These are phyloP conservation scores for Ostrea denselamellosa DNA, from an alignment of 1,140 invertebrate genomes.

Conservation along the genomic window DNA sequence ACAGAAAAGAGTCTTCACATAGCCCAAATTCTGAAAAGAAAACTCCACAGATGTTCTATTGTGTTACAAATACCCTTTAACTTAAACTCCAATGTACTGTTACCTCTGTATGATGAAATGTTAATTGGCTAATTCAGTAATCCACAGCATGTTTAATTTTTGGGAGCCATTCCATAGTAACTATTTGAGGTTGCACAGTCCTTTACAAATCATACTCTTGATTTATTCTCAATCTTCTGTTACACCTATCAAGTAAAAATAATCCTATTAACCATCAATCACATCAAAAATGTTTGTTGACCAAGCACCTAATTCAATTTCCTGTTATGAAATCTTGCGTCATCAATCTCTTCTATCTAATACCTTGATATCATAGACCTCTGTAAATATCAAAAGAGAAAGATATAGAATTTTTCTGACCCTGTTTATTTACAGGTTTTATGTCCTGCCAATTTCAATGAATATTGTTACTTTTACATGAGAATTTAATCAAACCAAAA, in stretches of 20 bases:
- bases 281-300: neutral
- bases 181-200: too few relatives aligned
- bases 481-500: neutral
- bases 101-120: too few relatives aligned
- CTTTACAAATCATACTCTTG: neutral
- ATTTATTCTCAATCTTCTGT: neutral
- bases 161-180: too few relatives aligned
- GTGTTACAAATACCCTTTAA: neutral
- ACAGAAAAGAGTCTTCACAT: neutral
- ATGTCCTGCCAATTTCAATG: neutral
- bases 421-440: neutral
- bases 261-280: neutral
- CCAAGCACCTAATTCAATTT: neutral
- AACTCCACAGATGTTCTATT: neutral
- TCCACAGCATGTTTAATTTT: too few relatives aligned
- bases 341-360: neutral
- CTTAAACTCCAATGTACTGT: too few relatives aligned
- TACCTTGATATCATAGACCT: neutral
- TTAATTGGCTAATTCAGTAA: too few relatives aligned
- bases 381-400: neutral
- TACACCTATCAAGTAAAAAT: neutral
- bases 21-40: neutral
- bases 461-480: slow-evolving; percentile 2
- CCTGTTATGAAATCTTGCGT: neutral
- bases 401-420: neutral